Evolutionary conservation across 2,113 vertebrate species (phyloP).

Genomic region (Actenoides hombroni): DNA sequence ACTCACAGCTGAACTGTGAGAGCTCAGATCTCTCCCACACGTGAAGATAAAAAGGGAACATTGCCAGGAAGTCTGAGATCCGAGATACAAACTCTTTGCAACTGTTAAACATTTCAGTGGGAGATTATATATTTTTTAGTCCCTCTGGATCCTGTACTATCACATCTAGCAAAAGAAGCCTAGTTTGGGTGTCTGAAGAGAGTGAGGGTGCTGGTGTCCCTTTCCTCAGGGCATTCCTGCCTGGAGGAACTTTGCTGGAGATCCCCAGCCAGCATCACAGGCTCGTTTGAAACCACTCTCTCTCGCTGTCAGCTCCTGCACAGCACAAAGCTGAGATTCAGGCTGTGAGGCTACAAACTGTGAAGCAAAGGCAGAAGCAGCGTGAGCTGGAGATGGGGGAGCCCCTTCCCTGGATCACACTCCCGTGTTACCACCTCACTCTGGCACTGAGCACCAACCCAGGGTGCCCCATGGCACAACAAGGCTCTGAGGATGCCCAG

Average conservation of each 20-base stretch:
- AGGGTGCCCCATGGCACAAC: rapidly evolving
- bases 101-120: not conserved
- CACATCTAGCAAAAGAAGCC: not conserved
- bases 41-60: not conserved
- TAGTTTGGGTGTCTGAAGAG: not conserved
- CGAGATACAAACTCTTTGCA: not conserved
- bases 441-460: not conserved
- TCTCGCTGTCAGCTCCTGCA: not conserved
- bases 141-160: not conserved
- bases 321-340: not conserved
- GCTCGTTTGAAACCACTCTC: not conserved
- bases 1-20: not conserved
- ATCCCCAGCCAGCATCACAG: too few relatives aligned
- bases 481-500: not conserved
- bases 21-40: not conserved
- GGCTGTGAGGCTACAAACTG: not conserved
- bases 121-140: not conserved
- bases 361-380: not conserved
- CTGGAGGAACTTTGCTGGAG: not conserved
- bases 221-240: not conserved
- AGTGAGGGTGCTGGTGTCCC: not conserved
- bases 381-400: not conserved
- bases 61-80: not conserved
- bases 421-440: not conserved
- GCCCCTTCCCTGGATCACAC: not conserved